phyloP scores from a whole-genome alignment of 2,797 vertebrate genomes.

The Onychomys arenicola region DNA sequence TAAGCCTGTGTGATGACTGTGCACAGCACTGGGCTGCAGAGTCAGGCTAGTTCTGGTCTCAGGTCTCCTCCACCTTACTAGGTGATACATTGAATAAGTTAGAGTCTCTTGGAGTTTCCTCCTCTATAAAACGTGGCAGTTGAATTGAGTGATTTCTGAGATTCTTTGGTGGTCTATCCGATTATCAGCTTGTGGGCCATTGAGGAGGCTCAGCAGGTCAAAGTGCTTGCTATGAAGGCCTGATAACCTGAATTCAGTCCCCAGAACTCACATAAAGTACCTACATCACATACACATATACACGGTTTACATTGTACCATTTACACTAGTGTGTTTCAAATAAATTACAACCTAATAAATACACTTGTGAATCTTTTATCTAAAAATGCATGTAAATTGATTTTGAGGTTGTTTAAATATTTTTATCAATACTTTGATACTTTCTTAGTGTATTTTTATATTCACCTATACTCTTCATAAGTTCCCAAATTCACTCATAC shows the following conservation, averaged over 20 bases:
- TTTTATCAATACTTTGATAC: background rate
- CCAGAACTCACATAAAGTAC: background rate
- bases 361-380: slow-evolving; percentile 19
- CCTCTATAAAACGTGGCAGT: slow-evolving; percentile 17
- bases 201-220: background rate
- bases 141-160: slow-evolving; percentile 39
- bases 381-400: slow-evolving; percentile 48
- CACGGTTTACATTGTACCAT: background rate
- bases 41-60: background rate
- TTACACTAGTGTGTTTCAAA: background rate
- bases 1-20: background rate
- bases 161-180: slow-evolving; percentile 51
- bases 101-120: slow-evolving; percentile 5
- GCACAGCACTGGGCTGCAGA: background rate
- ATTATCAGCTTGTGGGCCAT: background rate
- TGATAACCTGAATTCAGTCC: background rate
- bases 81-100: background rate
- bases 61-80: background rate
- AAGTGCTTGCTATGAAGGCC: background rate
- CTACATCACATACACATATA: background rate
- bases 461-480: background rate
- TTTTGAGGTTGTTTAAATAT: slow-evolving; percentile 43
- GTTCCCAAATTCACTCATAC: background rate
- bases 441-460: background rate
- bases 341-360: slow-evolving; percentile 17